A percentile compares a stretch with the other conserved stretches of the same genome.
These are phyloP conservation scores for Poecilia picta DNA, from an alignment of 2,797 vertebrate species.

Conservation along the genomic window DNA sequence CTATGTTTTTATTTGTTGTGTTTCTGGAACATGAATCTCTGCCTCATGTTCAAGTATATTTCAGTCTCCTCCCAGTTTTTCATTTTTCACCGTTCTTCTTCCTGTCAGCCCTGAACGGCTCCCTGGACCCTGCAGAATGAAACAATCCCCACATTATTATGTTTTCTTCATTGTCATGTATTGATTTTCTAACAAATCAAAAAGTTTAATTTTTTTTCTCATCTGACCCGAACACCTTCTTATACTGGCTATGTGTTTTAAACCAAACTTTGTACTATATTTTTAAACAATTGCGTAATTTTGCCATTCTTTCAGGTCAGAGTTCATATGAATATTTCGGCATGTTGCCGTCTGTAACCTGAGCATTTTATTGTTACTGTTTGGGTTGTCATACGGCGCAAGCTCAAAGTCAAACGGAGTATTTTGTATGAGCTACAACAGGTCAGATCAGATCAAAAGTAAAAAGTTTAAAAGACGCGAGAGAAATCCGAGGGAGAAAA, in stretches of 20 bases:
- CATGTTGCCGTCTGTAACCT: neutral
- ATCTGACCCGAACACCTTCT: neutral
- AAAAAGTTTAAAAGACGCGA: constrained; percentile 11
- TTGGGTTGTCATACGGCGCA: constrained; percentile 14
- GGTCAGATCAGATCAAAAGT: constrained; percentile 17
- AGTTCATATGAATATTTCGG: neutral
- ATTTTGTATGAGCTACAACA: constrained; percentile 4
- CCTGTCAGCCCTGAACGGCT: neutral
- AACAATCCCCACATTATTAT: neutral
- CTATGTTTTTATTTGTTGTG: neutral
- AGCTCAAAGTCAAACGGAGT: constrained; percentile 20
- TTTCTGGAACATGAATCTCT: neutral
- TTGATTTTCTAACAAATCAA: neutral
- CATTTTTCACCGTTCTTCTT: neutral
- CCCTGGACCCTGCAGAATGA: neutral
- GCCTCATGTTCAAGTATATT: neutral
- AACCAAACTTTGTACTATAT: neutral
- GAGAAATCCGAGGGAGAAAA: constrained; percentile 23
- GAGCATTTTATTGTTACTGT: neutral
- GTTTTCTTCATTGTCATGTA: neutral
- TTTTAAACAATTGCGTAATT: neutral
- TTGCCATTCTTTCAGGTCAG: neutral
- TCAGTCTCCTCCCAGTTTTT: neutral
- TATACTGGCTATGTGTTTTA: neutral
- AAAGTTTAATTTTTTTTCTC: neutral